These are phyloP conservation scores for Bombus waltoni DNA, from an alignment of 1,140 invertebrate species.

Conservation along the genomic window DNA sequence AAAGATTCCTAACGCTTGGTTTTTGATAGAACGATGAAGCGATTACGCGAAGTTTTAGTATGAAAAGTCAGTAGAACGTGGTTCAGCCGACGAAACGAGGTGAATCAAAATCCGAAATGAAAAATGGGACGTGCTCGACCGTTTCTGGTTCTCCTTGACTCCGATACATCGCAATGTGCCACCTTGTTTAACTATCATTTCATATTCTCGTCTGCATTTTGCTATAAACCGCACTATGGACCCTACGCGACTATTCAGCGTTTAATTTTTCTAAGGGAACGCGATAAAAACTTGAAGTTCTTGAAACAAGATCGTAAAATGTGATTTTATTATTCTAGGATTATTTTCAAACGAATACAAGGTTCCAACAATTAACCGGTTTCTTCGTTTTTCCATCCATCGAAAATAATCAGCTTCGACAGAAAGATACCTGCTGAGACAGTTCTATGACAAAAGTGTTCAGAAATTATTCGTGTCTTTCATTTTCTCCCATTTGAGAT, in stretches of 20 bases:
- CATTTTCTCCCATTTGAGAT: too few relatives aligned
- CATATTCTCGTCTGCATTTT: background rate
- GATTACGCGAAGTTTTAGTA: background rate
- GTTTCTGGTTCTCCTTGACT: slow-evolving; percentile 49
- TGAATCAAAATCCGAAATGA: background rate
- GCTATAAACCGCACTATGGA: too few relatives aligned
- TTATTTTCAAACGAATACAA: background rate
- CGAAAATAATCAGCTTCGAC: too few relatives aligned
- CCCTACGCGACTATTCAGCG: background rate
- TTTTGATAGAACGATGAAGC: background rate
- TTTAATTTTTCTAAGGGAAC: background rate
- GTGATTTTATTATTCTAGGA: background rate
- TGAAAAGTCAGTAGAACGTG: background rate
- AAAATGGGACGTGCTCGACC: too few relatives aligned
- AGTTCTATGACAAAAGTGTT: too few relatives aligned
- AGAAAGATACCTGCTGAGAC: too few relatives aligned
- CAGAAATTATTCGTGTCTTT: too few relatives aligned
- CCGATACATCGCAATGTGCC: background rate
- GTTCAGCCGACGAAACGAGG: background rate
- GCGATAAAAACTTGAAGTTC: background rate
- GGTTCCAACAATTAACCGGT: background rate
- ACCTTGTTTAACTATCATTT: background rate
- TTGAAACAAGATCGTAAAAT: background rate
- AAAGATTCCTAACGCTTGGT: too few relatives aligned
- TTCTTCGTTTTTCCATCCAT: too few relatives aligned